A percentile compares a stretch with the other conserved stretches of the same genome.
Conservation (phyloP, 2,113 vertebrate species). For the Brevimyrus niger region DNA sequence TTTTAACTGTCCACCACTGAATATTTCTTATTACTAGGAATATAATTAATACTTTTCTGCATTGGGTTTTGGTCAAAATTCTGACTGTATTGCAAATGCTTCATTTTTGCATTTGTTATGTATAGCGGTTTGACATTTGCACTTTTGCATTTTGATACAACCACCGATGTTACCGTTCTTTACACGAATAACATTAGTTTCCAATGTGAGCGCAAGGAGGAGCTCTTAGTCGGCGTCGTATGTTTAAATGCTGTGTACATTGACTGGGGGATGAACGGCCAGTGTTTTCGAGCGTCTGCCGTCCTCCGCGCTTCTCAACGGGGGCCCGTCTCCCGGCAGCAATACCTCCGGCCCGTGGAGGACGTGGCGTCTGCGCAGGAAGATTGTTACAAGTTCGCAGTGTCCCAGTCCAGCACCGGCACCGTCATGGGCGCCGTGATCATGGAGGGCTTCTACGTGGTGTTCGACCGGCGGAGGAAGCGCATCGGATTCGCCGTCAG, state of each 20-base stretch:
- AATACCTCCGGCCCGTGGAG: constrained; percentile 93
- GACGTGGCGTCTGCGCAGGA: constrained; percentile 90
- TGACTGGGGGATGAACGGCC: background rate
- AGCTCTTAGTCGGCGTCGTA: background rate
- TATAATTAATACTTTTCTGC: background rate
- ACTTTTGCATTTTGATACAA: background rate
- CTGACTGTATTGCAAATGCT: background rate
- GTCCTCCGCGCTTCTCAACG: background rate
- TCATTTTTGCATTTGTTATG: background rate
- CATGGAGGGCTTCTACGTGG: constrained; percentile 98
- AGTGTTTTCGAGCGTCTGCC: background rate
- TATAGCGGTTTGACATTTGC: background rate
- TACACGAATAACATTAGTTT: background rate
- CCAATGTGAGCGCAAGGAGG: background rate
- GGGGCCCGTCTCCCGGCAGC: constrained; percentile 54
- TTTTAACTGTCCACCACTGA: background rate
- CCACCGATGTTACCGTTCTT: background rate
- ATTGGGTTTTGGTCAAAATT: background rate
- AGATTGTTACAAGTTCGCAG: constrained; percentile 94
- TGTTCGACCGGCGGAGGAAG: constrained; percentile 84
- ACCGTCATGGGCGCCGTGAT: constrained; percentile 96
- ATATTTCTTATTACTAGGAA: background rate
- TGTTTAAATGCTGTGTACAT: background rate
- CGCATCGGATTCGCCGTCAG: constrained; percentile 94
- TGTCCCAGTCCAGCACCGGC: constrained; percentile 93